phyloP scores from a whole-genome alignment of 2,888 invertebrate species.

The Dione vanillae region DNA sequence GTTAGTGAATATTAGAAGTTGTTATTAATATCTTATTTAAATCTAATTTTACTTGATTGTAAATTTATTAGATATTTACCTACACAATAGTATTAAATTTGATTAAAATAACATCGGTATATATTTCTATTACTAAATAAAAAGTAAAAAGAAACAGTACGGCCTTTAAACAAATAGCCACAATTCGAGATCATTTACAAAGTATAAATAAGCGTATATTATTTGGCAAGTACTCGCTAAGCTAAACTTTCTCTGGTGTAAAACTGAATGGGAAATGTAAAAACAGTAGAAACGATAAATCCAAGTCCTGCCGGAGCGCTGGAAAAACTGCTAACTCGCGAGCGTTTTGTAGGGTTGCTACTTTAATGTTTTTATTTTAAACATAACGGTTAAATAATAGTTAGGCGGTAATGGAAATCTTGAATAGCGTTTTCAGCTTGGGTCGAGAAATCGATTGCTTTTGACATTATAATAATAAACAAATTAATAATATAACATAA shows the following conservation, averaged over 20 bases:
- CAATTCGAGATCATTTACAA: slow-evolving; percentile 29
- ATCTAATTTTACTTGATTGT: too few relatives aligned
- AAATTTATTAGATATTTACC: too few relatives aligned
- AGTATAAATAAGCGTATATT: slow-evolving; percentile 40
- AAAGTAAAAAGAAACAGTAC: background rate
- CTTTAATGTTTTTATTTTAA: background rate
- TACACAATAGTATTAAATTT: too few relatives aligned
- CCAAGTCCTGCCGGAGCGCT: slow-evolving; percentile 51
- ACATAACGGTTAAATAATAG: too few relatives aligned
- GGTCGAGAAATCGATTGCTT: too few relatives aligned
- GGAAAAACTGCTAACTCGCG: slow-evolving; percentile 64
- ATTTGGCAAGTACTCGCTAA: slow-evolving; percentile 35
- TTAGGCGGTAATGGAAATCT: too few relatives aligned
- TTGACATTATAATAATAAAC: too few relatives aligned
- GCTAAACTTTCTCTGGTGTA: slow-evolving; percentile 42
- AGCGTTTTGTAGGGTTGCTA: slow-evolving; percentile 55
- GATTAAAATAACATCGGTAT: background rate
- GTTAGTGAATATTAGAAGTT: too few relatives aligned
- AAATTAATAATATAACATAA: too few relatives aligned
- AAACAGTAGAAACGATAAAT: slow-evolving; percentile 58
- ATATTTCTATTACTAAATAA: too few relatives aligned
- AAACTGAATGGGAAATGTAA: slow-evolving; percentile 46
- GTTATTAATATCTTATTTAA: too few relatives aligned
- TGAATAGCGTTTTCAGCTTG: too few relatives aligned
- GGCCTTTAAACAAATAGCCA: background rate